Evolutionary conservation across 2,888 invertebrate species (phyloP), one percentile per base, ranked within the genome.

Genomic region (Lepidochitona cinerea): DNA sequence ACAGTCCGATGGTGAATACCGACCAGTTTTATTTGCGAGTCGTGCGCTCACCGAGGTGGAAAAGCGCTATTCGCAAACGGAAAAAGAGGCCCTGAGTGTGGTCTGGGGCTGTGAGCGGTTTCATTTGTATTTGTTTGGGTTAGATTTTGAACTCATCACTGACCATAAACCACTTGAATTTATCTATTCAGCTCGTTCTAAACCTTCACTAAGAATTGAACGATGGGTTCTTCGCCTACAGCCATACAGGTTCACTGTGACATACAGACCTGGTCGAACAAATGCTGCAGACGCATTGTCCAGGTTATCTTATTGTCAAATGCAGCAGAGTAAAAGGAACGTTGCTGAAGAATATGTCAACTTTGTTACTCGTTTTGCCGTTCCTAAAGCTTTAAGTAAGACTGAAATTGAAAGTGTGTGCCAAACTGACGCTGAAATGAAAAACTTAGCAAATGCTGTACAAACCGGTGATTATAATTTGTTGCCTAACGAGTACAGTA

Each of bases 151-250:
- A 23, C 9, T 74, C 12, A 32, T 66, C n/a, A 75, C 71, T 26
- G 74, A 75, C 33, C 76, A 75, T 36, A 75, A 75, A 66, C 73
- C 74, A n/a, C 37, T 74, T 3, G 59, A 53, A 37, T 14, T 71
- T 4, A 75, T 71, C 3, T 75, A 59, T 54, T 75, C 73, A 14
- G 23, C 66, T 9, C 74, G 67, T 35, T 76, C 76, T 18, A 74
- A 74, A 70, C 75, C 75, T 52, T 66, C 74, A 32, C 65, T 71
- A 7, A 23, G 74, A n/a, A 74, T 75, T 33, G 74, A 76, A 70
- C 29, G 76, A 52, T 76, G 74, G 74, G 59, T 68, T 5, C 49
- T 75, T 32, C 26, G 70, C 41, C 32, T 75, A 33, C 65, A 66
- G 35, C 71, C 41, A 1, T 75, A 65, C 33, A 64, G 18, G 29